Evolutionary conservation across 1,140 invertebrate species (phyloP).

Genomic region (Drosophila eugracilis): DNA sequence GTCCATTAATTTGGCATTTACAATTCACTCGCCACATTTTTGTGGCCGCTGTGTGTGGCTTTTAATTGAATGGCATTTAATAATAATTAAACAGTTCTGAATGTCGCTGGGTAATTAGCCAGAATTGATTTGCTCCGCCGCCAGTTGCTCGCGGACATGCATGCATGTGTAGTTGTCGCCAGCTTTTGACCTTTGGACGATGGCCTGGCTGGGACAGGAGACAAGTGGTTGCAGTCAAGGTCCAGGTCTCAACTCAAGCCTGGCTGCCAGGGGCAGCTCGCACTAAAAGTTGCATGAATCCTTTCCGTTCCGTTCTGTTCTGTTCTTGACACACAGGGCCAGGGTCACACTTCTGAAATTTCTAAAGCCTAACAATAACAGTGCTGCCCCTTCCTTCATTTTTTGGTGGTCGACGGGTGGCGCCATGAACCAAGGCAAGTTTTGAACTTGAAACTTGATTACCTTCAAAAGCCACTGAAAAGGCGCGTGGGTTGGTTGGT

Average conservation of each 20-base stretch:
- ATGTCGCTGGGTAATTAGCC: constrained; percentile 13
- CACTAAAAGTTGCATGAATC: constrained; percentile 38
- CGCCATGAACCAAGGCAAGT: constrained; percentile 71
- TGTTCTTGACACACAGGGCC: constrained; percentile 72
- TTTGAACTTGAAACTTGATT: constrained; percentile 83
- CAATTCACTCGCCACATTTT: constrained; percentile 9
- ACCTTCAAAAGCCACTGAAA: constrained; percentile 76
- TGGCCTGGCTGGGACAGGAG: constrained; percentile 8
- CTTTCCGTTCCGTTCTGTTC: constrained; percentile 19
- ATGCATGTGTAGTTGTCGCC: constrained; percentile 12
- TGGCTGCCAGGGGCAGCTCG: constrained; percentile 43
- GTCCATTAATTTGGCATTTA: constrained; percentile 22
- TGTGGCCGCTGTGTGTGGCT: constrained; percentile 3
- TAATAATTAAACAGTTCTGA: constrained; percentile 29
- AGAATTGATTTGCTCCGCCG: constrained; percentile 11
- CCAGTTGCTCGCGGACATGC: not conserved
- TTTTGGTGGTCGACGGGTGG: no score
- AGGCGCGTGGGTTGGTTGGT: constrained; percentile 30
- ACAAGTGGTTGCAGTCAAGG: constrained; percentile 63
- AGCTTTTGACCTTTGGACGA: constrained; percentile 45
- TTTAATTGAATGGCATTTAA: constrained; percentile 34
- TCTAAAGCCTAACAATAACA: constrained; percentile 65
- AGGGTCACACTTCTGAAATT: constrained; percentile 55
- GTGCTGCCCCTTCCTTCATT: constrained; percentile 24
- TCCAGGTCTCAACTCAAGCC: constrained; percentile 17